A percentile compares a stretch with the other conserved stretches of the same genome.
Evolutionary conservation across 1,140 invertebrate species (phyloP).

Genomic region (Drosophila kohkoa): DNA sequence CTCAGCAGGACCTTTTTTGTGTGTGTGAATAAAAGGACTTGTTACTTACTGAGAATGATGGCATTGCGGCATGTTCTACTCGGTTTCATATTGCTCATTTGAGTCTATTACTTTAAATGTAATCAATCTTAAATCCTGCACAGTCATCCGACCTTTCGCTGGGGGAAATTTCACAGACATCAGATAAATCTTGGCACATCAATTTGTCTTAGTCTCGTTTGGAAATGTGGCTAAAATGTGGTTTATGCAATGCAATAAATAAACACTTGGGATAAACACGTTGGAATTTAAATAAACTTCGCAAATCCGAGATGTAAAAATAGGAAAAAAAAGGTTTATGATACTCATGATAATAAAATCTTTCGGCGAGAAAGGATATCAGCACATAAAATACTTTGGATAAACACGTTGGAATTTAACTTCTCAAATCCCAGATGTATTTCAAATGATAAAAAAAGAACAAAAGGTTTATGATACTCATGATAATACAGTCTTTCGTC

Average conservation of each 20-base stretch:
- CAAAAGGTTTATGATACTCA: no score
- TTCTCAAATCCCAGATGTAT: not conserved
- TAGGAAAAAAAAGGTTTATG: no score
- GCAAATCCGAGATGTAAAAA: not conserved
- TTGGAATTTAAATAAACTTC: not conserved
- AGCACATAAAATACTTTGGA: no score
- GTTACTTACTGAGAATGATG: not conserved
- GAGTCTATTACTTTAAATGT: slow-evolving; percentile 17
- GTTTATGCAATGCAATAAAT: slow-evolving; percentile 17
- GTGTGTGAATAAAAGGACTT: not conserved
- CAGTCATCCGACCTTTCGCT: slow-evolving; percentile 11
- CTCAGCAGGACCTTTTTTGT: slow-evolving; percentile 13
- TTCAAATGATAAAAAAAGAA: not conserved
- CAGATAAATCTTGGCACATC: slow-evolving; percentile 34
- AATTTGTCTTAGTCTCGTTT: slow-evolving; percentile 41
- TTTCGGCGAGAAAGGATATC: no score
- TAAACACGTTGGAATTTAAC: not conserved
- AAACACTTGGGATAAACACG: not conserved
- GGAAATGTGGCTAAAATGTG: slow-evolving; percentile 18
- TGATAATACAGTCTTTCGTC: no score
- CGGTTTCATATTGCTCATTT: not conserved
- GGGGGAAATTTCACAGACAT: slow-evolving; percentile 38
- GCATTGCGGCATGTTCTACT: not conserved
- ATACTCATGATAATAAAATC: no score
- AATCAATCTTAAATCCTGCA: slow-evolving; percentile 29